A percentile compares a stretch with the other conserved stretches of the same genome.
Evolutionary conservation across 1,140 invertebrate species (phyloP).

Genomic region (Zophobas morio): DNA sequence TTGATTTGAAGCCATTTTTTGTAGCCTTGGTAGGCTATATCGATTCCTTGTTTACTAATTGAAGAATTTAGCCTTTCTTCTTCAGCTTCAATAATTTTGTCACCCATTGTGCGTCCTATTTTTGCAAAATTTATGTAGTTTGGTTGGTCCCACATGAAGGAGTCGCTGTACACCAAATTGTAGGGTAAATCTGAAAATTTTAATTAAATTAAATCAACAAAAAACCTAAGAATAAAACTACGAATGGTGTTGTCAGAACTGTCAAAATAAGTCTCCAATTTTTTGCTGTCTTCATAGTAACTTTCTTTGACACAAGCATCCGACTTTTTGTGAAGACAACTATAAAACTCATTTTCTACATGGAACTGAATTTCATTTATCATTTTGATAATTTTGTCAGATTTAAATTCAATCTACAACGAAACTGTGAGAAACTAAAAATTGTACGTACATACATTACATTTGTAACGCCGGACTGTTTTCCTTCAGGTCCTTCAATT

Average conservation of each 20-base stretch:
- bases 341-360: conserved; percentile 24
- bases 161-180: conserved; percentile 26
- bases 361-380: conserved; percentile 22
- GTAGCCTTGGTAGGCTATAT: conserved; percentile 22
- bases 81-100: conserved; percentile 10
- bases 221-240: neutral
- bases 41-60: conserved; percentile 1
- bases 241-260: conserved; percentile 9
- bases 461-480: conserved; percentile 1
- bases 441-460: neutral
- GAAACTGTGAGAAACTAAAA: neutral
- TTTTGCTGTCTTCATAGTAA: neutral
- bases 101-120: conserved; percentile 6
- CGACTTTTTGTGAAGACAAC: conserved; percentile 21
- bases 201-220: neutral
- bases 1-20: neutral
- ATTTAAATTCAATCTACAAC: neutral
- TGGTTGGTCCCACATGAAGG: conserved; percentile 4
- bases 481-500: conserved; percentile 15
- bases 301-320: conserved; percentile 3
- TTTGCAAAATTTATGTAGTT: conserved; percentile 38
- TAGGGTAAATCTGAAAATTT: conserved; percentile 24
- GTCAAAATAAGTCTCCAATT: neutral
- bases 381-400: conserved; percentile 18
- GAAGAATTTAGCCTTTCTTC: conserved; percentile 1